Conservation (phyloP, 2,113 vertebrate genomes). For the Hippocampus abdominalis region DNA sequence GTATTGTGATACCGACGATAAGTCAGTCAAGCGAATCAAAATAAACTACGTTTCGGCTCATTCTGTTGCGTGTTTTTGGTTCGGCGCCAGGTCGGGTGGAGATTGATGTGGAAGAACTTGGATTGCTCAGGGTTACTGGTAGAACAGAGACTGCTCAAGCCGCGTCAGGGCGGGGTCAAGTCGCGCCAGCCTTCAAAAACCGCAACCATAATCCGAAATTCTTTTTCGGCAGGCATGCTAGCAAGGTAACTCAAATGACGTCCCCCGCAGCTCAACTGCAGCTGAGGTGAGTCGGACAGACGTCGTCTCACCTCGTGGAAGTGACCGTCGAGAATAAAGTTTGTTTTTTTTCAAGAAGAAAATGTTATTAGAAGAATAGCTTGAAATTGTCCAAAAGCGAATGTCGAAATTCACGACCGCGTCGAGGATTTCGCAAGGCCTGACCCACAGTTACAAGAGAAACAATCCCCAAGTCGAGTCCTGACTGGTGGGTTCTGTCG, state of each 20-base stretch:
- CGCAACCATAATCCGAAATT: neutral
- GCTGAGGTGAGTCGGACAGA: slow-evolving; percentile 41
- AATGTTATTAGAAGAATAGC: too few species aligned
- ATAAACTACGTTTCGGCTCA: neutral
- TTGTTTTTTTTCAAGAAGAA: neutral
- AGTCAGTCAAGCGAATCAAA: slow-evolving; percentile 7
- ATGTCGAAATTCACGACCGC: neutral
- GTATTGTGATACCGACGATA: slow-evolving; percentile 20
- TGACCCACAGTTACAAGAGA: neutral
- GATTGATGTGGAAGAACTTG: neutral
- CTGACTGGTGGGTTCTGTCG: neutral
- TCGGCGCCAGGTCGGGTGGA: neutral
- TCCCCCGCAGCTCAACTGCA: slow-evolving; percentile 12
- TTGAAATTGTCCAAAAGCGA: too few species aligned
- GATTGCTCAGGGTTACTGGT: neutral
- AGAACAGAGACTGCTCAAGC: neutral
- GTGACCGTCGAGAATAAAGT: neutral
- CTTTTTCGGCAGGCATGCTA: neutral
- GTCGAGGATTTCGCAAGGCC: neutral
- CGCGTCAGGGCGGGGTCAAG: neutral
- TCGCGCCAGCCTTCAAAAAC: neutral
- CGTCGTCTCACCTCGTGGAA: slow-evolving; percentile 13
- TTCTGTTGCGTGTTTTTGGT: neutral
- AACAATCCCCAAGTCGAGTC: neutral
- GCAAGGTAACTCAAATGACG: slow-evolving; percentile 6